These are phyloP conservation scores for Halictus quadricinctus DNA, from an alignment of 2,888 invertebrate genomes.

Conservation along the genomic window DNA sequence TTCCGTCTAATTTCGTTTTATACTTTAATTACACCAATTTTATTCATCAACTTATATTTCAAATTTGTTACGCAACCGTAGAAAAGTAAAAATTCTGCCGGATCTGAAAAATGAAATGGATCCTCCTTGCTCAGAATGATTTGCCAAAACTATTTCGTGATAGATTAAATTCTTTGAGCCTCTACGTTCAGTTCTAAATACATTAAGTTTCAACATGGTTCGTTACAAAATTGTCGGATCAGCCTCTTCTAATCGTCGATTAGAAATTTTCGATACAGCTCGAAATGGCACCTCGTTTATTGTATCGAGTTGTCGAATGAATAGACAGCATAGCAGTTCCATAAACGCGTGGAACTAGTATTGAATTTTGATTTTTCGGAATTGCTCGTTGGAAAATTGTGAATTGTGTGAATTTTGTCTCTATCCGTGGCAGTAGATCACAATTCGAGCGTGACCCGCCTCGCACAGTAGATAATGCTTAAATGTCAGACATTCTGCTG, in stretches of 20 bases:
- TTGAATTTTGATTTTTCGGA: constrained; percentile 2
- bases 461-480: constrained; percentile 49
- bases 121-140: too few species aligned
- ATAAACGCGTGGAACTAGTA: not conserved
- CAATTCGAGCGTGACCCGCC: constrained; percentile 9
- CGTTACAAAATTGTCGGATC: not conserved
- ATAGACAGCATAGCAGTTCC: not conserved
- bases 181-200: too few species aligned
- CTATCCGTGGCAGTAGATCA: constrained; percentile 18
- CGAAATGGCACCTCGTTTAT: not conserved
- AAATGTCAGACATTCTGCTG: constrained; percentile 43
- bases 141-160: too few species aligned
- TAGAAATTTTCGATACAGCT: not conserved
- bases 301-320: not conserved
- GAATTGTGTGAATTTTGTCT: not conserved
- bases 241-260: not conserved
- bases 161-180: too few species aligned
- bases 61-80: not conserved
- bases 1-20: not conserved
- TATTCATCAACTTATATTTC: not conserved
- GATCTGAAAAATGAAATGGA: not conserved
- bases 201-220: not conserved
- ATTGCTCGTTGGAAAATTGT: not conserved
- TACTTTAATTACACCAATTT: not conserved
- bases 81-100: not conserved